phyloP scores from a whole-genome alignment of 2,113 vertebrate species.

The Dryoscopus gambensis region DNA sequence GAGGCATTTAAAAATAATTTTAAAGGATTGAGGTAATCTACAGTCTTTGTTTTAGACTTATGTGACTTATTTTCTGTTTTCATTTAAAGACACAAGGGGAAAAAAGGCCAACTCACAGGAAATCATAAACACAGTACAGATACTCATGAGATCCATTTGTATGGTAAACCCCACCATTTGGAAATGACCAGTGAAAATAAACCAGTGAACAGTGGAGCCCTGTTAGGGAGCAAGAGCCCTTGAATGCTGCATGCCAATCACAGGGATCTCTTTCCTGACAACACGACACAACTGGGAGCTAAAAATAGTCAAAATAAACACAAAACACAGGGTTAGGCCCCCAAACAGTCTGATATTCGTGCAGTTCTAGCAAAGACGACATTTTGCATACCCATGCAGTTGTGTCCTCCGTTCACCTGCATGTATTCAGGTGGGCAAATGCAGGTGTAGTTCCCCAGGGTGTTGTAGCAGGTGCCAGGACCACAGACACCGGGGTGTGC shows the following conservation, averaged over 20 bases:
- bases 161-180: neutral
- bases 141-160: neutral
- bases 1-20: neutral
- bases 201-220: neutral
- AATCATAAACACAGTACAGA: neutral
- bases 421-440: conserved; percentile 85
- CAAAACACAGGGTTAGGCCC: neutral
- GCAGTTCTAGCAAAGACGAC: neutral
- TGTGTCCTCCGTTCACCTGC: conserved; percentile 83
- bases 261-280: neutral
- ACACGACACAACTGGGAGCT: neutral
- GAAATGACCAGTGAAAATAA: neutral
- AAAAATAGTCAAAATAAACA: neutral
- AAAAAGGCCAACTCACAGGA: neutral
- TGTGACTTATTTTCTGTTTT: neutral
- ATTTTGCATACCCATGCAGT: conserved; percentile 80
- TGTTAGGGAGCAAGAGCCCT: neutral
- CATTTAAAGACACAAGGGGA: neutral
- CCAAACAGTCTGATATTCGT: neutral
- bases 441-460: conserved; percentile 85
- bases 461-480: conserved; percentile 86
- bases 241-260: neutral
- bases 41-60: neutral
- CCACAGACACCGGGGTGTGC: conserved; percentile 77
- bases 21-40: neutral